Evolutionary conservation across 2,797 vertebrate species (phyloP), one percentile per base, ranked within the genome.

Genomic region (Cichlasoma orientale): DNA sequence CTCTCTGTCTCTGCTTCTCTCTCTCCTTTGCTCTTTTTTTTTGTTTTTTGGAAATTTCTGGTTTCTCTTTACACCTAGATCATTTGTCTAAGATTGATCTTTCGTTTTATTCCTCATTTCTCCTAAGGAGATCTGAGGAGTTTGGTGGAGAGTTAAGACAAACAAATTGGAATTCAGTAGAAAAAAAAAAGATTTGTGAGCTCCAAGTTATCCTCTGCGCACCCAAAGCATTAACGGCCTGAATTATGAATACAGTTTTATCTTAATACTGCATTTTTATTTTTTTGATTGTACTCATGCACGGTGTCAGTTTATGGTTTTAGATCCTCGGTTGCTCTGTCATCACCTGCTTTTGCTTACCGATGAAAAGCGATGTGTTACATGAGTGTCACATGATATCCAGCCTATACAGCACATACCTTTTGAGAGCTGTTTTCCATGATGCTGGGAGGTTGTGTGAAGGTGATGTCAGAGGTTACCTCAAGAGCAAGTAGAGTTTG

Each of bases 11-110:
- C 25, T 68, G n/a, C n/a, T 10, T 47, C 23, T 68, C 25, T 82
- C 54, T 63, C 18, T 71, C 36, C 76, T 11, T 38, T 9, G 8
- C 6, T 7, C 8, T 38, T 3, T 38, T 11, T 38, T 3, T 38
- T 11, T 38, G 1, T 38, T 7, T 5, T 0, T 44, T 44, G 18
- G 4, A 5, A 61, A 41, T 86, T 52, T 87, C 44, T n/a, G 1
- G 2, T 44, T 77, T 76, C 59, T 83, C 36, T 80, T 79, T 53
- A 81, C 3, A 27, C 41, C 69, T 23, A 21, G 19, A 86, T 89
- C 68, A 79, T 86, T 93, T 82, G 58, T 86, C 87, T 73, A 61
- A 55, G 86, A 87, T 80, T 79, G 78, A 89, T 83, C 75, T 82
- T 75, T 74, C 59, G 41, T 74, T 83, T 75, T 79, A 52, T 55